Evolutionary conservation across 2,113 vertebrate genomes (phyloP).

Genomic region (Scartelaos histophorus): DNA sequence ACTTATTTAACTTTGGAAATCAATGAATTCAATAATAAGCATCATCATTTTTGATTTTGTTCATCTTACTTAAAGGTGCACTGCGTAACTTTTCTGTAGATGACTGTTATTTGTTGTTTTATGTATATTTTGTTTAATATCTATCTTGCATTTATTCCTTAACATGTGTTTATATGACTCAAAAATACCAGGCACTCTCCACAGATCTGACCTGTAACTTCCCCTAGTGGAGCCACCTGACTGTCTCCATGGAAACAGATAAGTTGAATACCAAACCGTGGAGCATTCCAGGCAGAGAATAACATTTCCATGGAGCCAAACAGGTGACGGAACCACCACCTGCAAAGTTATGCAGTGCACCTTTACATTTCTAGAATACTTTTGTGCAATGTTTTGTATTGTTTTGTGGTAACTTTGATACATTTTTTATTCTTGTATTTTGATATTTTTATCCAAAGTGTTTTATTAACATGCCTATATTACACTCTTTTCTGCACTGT

Average conservation of each 20-base stretch:
- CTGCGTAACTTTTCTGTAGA: not conserved
- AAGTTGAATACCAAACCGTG: too few relatives aligned
- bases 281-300: too few relatives aligned
- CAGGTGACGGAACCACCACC: too few relatives aligned
- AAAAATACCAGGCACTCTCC: too few relatives aligned
- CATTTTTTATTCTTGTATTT: conserved; percentile 62
- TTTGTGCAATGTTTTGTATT: conserved; percentile 60
- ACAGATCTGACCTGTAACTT: too few relatives aligned
- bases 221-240: too few relatives aligned
- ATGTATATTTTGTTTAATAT: too few relatives aligned
- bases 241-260: too few relatives aligned
- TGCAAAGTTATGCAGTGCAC: not conserved
- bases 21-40: not conserved
- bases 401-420: conserved; percentile 54
- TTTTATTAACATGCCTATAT: not conserved
- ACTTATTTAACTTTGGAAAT: not conserved
- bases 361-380: not conserved
- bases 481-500: too few relatives aligned
- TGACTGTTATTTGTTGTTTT: not conserved
- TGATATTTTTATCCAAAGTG: conserved; percentile 47
- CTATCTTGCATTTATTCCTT: too few relatives aligned
- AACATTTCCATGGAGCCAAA: too few relatives aligned
- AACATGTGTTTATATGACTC: too few relatives aligned
- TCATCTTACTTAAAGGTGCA: not conserved
- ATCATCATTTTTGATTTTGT: not conserved